Base-by-base conservation (phyloP, 2,113 vertebrate species). In the Perca schrenkii region DNA sequence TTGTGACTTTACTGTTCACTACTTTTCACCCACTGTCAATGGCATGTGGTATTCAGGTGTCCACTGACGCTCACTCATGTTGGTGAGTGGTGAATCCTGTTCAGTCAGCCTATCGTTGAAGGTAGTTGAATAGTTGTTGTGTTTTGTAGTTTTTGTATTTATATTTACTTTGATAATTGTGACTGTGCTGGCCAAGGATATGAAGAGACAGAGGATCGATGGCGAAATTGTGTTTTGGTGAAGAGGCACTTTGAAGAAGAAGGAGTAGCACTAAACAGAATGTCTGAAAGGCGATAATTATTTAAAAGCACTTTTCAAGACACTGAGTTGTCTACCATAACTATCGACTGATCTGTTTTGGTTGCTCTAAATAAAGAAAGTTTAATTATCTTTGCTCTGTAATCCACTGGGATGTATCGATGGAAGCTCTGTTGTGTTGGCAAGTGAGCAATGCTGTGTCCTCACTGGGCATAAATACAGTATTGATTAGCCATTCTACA, bases 401-500 rank as follows among this genome's bases (percentile, higher is more conserved):
- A 88, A 88, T 90, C 85, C 70, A 64, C 72, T 72, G 74, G 83
- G 83, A 78, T 57, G 54, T 90, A 94, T 94, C 83, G 87, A 94
- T 91, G 88, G 88, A 92, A 89, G 47, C 83, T 57, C 88, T 80
- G 89, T 92, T 86, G 80, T 89, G 83, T 80, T 89, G 83, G 89
- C 83, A 85, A 90, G 86, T 91, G 92, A 95, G 93, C 92, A 91
- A 92, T 91, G 88, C 83, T 80, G 89, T 93, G 87, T 93, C 89
- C 89, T 86, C 88, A 67, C 88, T 10, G 83, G 85, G 87, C 90
- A 94, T 94, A 94, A 95, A 95, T 95, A 94, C 83, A 78, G 74
- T 95, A 95, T 95, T 92, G 95, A 96, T 96, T 93, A 93, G 89
- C 87, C 89, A 89, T 92, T 94, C 82, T 77, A 56, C 86, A 84